These are phyloP conservation scores for Ptycholaimellus sp. DNA, from an alignment of 2,888 invertebrate species.

Conservation along the genomic window DNA sequence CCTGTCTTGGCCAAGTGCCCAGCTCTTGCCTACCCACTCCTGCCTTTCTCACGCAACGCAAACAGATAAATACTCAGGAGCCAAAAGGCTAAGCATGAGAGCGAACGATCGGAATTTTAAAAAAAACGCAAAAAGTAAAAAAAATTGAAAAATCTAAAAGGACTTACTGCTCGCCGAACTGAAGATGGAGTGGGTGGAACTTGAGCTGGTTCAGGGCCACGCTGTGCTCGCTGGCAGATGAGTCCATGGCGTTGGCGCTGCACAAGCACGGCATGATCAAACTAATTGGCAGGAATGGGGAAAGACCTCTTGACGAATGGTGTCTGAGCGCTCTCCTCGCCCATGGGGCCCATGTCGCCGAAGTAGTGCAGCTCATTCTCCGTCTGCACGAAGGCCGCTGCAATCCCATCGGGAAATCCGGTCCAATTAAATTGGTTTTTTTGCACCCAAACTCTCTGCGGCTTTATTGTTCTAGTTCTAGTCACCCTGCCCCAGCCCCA, in stretches of 20 bases:
- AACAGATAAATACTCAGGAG: no score
- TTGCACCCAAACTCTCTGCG: no score
- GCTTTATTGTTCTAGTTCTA: no score
- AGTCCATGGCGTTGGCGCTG: slow-evolving; percentile 7
- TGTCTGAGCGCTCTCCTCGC: slow-evolving; percentile 9
- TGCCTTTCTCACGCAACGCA: no score
- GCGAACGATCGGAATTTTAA: no score
- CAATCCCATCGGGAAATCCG: no score
- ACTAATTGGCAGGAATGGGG: slow-evolving; percentile 11
- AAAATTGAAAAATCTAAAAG: slow-evolving; percentile 1
- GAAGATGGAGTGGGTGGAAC: slow-evolving; percentile 43
- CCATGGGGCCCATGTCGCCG: slow-evolving; percentile 35
- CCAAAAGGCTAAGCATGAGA: no score
- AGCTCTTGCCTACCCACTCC: background rate
- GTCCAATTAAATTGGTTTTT: no score
- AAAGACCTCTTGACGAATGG: slow-evolving; percentile 15
- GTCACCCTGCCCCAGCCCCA: no score
- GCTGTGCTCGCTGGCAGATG: slow-evolving; percentile 2
- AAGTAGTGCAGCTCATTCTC: slow-evolving; percentile 45
- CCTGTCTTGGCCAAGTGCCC: no score
- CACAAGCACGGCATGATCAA: slow-evolving; percentile 5
- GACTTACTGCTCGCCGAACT: slow-evolving; percentile 45
- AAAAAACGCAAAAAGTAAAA: background rate
- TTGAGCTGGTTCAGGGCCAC: slow-evolving; percentile 6
- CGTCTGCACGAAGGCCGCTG: slow-evolving; percentile 46